Conservation (phyloP, 2,797 vertebrate species). For the Megaceryle alcyon region DNA sequence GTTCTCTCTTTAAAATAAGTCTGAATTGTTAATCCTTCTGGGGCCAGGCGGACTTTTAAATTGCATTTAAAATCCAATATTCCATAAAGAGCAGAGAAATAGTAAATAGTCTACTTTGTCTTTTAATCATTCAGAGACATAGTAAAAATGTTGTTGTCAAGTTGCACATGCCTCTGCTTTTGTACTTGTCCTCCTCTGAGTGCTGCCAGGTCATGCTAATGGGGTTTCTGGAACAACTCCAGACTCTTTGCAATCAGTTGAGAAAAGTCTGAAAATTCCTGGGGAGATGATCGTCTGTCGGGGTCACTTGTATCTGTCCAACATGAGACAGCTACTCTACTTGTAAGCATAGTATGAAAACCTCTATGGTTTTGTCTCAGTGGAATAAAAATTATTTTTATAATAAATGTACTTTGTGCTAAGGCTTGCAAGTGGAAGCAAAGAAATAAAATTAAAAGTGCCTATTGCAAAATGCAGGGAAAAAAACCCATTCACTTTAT, state of each 20-base stretch:
- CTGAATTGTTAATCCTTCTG: conserved; percentile 23
- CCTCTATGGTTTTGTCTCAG: background rate
- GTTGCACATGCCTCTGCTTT: conserved; percentile 7
- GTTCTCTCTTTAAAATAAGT: background rate
- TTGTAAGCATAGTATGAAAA: background rate
- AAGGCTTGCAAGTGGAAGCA: background rate
- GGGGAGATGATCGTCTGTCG: background rate
- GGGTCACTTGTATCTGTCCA: background rate
- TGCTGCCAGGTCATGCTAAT: conserved; percentile 11
- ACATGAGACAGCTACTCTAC: background rate
- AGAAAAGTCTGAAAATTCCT: conserved; percentile 3
- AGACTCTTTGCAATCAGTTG: background rate
- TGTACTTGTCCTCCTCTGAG: background rate
- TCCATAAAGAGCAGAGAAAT: conserved; percentile 9
- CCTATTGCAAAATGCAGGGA: background rate
- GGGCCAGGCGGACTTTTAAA: background rate
- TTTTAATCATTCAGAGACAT: conserved; percentile 11
- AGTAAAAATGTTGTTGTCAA: conserved; percentile 46
- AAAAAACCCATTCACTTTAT: background rate
- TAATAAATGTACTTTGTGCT: background rate
- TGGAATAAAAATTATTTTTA: background rate
- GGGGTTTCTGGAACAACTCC: conserved; percentile 45
- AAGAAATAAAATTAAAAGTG: background rate
- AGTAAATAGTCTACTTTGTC: conserved; percentile 6
- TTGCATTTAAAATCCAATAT: conserved; percentile 4